Percentiles rank a stretch among this genome's conserved stretches.
These are phyloP conservation scores for Chanos chanos DNA, from an alignment of 2,797 vertebrate species.

Conservation along the genomic window DNA sequence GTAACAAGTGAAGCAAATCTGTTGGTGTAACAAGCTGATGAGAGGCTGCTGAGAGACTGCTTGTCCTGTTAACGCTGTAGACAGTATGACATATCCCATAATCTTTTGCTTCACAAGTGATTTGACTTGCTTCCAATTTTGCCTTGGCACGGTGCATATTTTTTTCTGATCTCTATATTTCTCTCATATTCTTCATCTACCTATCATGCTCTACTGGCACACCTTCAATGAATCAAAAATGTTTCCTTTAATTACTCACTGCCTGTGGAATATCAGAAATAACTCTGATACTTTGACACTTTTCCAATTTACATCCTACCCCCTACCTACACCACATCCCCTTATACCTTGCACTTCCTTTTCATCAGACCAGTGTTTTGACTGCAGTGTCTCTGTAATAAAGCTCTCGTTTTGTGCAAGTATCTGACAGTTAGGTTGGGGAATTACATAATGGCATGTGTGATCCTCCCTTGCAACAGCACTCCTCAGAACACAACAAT, in stretches of 20 bases:
- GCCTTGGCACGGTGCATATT: neutral
- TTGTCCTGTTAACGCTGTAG: constrained; percentile 1
- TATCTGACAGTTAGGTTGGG: constrained; percentile 38
- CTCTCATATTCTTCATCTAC: neutral
- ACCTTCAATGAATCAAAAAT: neutral
- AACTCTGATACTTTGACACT: neutral
- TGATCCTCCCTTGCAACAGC: no score
- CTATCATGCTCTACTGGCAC: neutral
- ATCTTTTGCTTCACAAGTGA: constrained; percentile 16
- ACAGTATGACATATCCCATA: constrained; percentile 20
- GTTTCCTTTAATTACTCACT: constrained; percentile 29
- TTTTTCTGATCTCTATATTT: constrained; percentile 2
- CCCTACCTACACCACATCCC: neutral
- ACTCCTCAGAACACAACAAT: no score
- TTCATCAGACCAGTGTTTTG: constrained; percentile 8
- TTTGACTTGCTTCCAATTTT: neutral
- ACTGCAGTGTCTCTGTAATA: constrained; percentile 13
- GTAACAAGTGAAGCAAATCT: neutral
- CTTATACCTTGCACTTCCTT: neutral
- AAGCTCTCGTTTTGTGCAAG: constrained; percentile 42
- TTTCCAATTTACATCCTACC: constrained; percentile 13
- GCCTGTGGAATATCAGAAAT: constrained; percentile 16
- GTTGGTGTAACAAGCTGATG: neutral
- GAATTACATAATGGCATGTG: constrained; percentile 39
- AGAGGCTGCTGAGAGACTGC: neutral